A percentile compares a stretch with the other conserved stretches of the same genome.
These are phyloP conservation scores for Hyposoter dolosus DNA, from an alignment of 2,888 invertebrate genomes.

Conservation along the genomic window DNA sequence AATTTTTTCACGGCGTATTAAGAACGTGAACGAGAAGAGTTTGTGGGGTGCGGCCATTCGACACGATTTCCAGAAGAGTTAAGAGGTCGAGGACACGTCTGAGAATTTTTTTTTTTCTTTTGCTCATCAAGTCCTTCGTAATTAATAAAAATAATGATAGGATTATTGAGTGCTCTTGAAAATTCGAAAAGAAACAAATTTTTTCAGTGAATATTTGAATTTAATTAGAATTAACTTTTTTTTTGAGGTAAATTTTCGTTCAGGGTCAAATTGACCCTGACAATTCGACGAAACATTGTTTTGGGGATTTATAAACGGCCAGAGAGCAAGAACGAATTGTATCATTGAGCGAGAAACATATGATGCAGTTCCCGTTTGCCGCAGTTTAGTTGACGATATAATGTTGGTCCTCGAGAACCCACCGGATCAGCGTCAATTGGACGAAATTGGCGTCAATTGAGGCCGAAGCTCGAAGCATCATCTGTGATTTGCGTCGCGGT, in stretches of 20 bases:
- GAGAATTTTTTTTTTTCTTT: constrained; percentile 10
- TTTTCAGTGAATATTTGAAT: not conserved
- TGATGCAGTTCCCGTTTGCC: constrained; percentile 47
- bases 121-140: not conserved
- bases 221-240: not conserved
- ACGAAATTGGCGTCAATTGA: constrained; percentile 82
- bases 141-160: not conserved
- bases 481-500: constrained; percentile 78
- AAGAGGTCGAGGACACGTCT: constrained; percentile 46
- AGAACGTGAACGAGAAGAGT: constrained; percentile 68
- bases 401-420: constrained; percentile 35
- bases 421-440: constrained; percentile 77
- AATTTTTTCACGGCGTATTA: constrained; percentile 80
- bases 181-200: not conserved
- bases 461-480: constrained; percentile 70
- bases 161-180: not conserved
- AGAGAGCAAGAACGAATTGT: constrained; percentile 1
- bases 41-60: constrained; percentile 69
- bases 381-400: constrained; percentile 3
- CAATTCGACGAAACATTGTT: not conserved
- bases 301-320: not conserved
- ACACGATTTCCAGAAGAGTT: constrained; percentile 29
- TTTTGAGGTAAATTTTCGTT: not conserved
- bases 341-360: constrained; percentile 35
- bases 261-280: not conserved